Conservation (phyloP, 2,888 invertebrate species). For the Sicus ferrugineus region DNA sequence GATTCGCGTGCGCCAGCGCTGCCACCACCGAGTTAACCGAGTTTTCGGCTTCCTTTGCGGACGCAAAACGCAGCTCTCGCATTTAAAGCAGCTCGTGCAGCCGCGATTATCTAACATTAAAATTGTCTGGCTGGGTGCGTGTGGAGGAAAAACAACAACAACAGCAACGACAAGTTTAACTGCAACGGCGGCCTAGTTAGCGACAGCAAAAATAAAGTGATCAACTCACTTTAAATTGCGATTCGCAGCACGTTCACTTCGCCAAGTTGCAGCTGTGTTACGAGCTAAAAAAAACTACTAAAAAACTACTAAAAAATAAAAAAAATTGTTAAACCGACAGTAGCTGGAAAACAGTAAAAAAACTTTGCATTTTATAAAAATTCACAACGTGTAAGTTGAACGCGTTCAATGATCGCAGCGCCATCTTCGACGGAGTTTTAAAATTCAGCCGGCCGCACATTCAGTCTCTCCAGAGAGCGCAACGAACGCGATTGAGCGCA, state of each 20-base stretch:
- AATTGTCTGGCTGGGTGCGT: conserved; percentile 47
- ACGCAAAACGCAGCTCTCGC: background rate
- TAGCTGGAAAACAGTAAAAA: conserved; percentile 28
- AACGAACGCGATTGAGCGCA: conserved; percentile 21
- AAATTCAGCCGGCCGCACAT: conserved; percentile 1
- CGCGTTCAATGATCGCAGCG: conserved; percentile 52
- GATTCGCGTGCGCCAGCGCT: background rate
- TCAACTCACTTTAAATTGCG: conserved; percentile 37
- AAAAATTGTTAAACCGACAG: background rate
- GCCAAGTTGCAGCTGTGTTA: conserved; percentile 35
- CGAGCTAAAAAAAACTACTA: conserved; percentile 15
- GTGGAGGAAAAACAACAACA: conserved; percentile 45
- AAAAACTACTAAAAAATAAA: conserved; percentile 1
- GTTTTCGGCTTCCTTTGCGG: background rate
- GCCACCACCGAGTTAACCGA: background rate
- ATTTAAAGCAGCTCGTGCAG: conserved; percentile 10
- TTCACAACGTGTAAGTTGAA: conserved; percentile 23
- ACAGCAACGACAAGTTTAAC: conserved; percentile 1
- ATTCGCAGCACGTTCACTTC: conserved; percentile 46
- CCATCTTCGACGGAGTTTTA: conserved; percentile 19
- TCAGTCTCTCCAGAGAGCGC: conserved; percentile 10
- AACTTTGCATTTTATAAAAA: conserved; percentile 36
- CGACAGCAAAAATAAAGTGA: background rate
- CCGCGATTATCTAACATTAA: conserved; percentile 52
- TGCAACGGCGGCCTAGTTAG: conserved; percentile 19